Conservation (phyloP, 2,888 invertebrate species). For the Drosophila ustulata region DNA sequence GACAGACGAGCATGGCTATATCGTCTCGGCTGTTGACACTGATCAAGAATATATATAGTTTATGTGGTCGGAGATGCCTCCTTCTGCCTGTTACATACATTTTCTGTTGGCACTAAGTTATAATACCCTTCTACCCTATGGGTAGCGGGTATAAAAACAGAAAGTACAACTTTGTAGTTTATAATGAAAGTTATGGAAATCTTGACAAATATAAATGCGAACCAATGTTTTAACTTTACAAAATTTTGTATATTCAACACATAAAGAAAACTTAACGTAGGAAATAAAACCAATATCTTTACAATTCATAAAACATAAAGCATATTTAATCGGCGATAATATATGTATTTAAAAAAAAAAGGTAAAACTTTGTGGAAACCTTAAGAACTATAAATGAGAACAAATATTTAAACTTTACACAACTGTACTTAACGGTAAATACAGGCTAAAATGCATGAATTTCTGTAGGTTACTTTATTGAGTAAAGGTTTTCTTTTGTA, state of each 20-base stretch:
- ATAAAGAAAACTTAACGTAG: too few species aligned
- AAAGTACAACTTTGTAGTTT: not conserved
- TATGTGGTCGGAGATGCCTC: too few species aligned
- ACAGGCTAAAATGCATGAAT: not conserved
- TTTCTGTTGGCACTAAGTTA: too few species aligned
- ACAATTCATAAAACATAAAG: too few species aligned
- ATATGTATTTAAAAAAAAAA: not conserved
- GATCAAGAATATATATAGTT: too few species aligned
- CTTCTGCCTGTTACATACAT: too few species aligned
- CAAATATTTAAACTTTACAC: not conserved
- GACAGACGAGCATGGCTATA: too few species aligned
- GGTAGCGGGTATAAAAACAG: too few species aligned
- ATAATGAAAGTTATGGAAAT: not conserved
- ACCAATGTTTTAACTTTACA: not conserved
- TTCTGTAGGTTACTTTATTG: constrained; percentile 10
- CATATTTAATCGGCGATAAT: not conserved
- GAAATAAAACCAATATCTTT: too few species aligned
- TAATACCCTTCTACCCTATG: too few species aligned
- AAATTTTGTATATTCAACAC: too few species aligned
- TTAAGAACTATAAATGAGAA: not conserved
- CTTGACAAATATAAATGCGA: not conserved
- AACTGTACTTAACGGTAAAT: not conserved
- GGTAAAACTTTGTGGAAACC: not conserved
- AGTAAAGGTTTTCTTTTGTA: not conserved
- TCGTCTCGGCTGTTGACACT: too few species aligned